phyloP scores from a whole-genome alignment of 2,113 vertebrate genomes.

The Arenaria interpres region DNA sequence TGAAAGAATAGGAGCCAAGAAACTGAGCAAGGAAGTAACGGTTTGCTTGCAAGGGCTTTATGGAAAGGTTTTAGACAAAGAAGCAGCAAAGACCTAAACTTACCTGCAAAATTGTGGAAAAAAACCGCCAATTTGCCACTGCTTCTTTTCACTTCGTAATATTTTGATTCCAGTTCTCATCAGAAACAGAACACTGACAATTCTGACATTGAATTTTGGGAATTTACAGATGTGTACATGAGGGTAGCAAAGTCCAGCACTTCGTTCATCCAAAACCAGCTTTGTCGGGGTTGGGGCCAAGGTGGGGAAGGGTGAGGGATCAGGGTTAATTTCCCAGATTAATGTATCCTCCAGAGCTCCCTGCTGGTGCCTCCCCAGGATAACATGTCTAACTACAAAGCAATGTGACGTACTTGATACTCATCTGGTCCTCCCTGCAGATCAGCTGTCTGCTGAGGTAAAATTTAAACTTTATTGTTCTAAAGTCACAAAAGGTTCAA shows the following conservation, averaged over 20 bases:
- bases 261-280: not conserved
- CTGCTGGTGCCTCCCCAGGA: not conserved
- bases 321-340: not conserved
- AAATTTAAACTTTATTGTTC: not conserved
- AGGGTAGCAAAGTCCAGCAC: not conserved
- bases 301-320: too few species aligned
- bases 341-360: not conserved
- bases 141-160: not conserved
- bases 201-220: not conserved
- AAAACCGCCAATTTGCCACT: not conserved
- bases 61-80: not conserved
- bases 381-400: not conserved
- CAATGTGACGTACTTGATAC: not conserved
- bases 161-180: slow-evolving; percentile 3
- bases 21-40: not conserved
- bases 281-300: not conserved
- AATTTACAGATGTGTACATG: not conserved
- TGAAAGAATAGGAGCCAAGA: not conserved
- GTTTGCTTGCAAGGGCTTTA: not conserved
- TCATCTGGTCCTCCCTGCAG: not conserved
- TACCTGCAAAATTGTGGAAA: not conserved
- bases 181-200: slow-evolving; percentile 7
- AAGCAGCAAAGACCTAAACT: not conserved
- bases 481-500: not conserved
- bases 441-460: not conserved